Evolutionary conservation across 2,113 vertebrate genomes (phyloP), one percentile per base, ranked within the genome.

Genomic region (Serilophus lunatus): DNA sequence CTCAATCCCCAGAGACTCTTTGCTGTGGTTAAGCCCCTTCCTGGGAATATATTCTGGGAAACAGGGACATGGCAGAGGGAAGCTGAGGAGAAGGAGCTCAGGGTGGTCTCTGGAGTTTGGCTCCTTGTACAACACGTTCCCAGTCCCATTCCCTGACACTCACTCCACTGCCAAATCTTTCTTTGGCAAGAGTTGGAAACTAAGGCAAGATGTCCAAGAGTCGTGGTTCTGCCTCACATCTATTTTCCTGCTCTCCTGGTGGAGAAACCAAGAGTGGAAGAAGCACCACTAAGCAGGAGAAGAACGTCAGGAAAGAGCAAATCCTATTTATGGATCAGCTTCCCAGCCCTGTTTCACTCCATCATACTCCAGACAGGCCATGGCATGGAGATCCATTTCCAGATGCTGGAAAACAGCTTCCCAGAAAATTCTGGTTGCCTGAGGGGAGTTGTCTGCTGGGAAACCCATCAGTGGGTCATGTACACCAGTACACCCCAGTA

Each of bases 331-430:
- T 2, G 45, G 70, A 38, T 3, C 61, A 38, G 8, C 47, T 54
- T 38, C 54, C 40, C n/a, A 54, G 79, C 60, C 33, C 64, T 50
- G 36, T 14, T 24, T 16, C 3, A n/a, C 24, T 29, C 36, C 59
- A 3, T 2, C 4, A 0, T 2, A 3, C 26, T 38, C 54, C 77
- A 28, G 36, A 22, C 19, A 36, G 29, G 24, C 44, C 18, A 16
- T 3, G 22, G 31, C 44, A 38, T 1, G 7, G 33, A 53, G 16
- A 54, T 5, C 26, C 38, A 19, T 9, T 40, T 6, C 38, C 31
- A 44, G 40, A 8, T 12, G 42, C 44, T 64, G 53, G 56, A 23
- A 69, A 82, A 22, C 18, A n/a, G 2, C 24, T 33, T 42, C 29
- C 16, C 31, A 24, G 25, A 36, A 5, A 17, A 7, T 5, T 66